Evolutionary conservation across 2,888 invertebrate genomes (phyloP).

Genomic region (Dexiosoma caninum): DNA sequence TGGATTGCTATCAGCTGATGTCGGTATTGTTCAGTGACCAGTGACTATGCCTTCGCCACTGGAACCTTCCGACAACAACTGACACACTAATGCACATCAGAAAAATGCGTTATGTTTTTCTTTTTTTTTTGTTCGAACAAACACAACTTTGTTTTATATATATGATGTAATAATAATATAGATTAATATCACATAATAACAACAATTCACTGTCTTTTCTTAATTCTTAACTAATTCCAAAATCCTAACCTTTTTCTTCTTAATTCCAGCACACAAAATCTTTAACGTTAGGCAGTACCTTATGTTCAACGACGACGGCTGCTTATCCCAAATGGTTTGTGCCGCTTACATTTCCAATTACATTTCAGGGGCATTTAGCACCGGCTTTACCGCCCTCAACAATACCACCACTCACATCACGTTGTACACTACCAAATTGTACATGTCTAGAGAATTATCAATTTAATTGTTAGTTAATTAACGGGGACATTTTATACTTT

Average conservation of each 20-base stretch:
- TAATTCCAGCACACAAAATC: slow-evolving; percentile 59
- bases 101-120: too few species aligned
- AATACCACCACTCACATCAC: slow-evolving; percentile 75
- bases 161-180: too few species aligned
- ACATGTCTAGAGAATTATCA: slow-evolving; percentile 74
- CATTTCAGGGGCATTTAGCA: slow-evolving; percentile 76
- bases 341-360: slow-evolving; percentile 76
- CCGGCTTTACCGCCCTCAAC: slow-evolving; percentile 77
- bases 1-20: too few species aligned
- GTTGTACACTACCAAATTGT: slow-evolving; percentile 78
- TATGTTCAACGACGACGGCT: slow-evolving; percentile 66
- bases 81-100: too few species aligned
- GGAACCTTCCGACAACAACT: too few species aligned
- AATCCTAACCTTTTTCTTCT: neutral
- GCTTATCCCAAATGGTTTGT: slow-evolving; percentile 78
- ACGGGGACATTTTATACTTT: too few species aligned
- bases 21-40: too few species aligned
- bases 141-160: too few species aligned
- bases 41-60: too few species aligned
- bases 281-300: slow-evolving; percentile 46
- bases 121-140: too few species aligned
- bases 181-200: too few species aligned
- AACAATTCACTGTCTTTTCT: neutral
- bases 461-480: slow-evolving; percentile 67
- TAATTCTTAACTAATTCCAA: neutral